Percentiles rank a stretch among this genome's conserved stretches.
These are phyloP conservation scores for Flexamia atlantica DNA, from an alignment of 2,888 invertebrate genomes.

Conservation along the genomic window DNA sequence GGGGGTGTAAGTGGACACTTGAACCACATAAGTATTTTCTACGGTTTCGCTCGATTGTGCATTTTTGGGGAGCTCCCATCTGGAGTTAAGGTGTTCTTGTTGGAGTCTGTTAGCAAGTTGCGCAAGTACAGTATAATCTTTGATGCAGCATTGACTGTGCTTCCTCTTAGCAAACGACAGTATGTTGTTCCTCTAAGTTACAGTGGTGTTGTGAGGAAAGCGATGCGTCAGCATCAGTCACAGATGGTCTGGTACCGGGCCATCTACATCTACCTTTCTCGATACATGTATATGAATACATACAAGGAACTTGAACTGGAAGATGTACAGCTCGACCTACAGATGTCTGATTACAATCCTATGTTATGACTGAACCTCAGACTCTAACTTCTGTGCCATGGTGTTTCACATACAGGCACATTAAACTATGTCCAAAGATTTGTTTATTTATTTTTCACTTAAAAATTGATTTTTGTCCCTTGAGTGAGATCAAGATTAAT, in stretches of 20 bases:
- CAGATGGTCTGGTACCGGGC: conserved; percentile 97
- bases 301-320: conserved; percentile 85
- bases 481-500: background rate
- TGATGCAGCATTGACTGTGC: conserved; percentile 87
- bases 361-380: background rate
- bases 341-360: conserved; percentile 39
- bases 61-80: conserved; percentile 72
- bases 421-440: background rate
- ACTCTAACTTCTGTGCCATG: background rate
- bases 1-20: conserved; percentile 95
- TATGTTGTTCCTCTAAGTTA: background rate
- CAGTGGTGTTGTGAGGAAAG: conserved; percentile 26
- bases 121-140: conserved; percentile 92
- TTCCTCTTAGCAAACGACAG: conserved; percentile 70
- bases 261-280: conserved; percentile 92
- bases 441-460: background rate
- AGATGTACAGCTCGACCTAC: conserved; percentile 74
- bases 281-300: conserved; percentile 95
- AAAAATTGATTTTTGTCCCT: too few species aligned
- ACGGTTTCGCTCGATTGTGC: conserved; percentile 88
- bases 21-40: conserved; percentile 94
- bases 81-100: conserved; percentile 90
- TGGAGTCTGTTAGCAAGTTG: conserved; percentile 91
- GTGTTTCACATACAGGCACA: background rate
- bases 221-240: conserved; percentile 80